Evolutionary conservation across 1,140 invertebrate species (phyloP).

Genomic region (Lethrus apterus): DNA sequence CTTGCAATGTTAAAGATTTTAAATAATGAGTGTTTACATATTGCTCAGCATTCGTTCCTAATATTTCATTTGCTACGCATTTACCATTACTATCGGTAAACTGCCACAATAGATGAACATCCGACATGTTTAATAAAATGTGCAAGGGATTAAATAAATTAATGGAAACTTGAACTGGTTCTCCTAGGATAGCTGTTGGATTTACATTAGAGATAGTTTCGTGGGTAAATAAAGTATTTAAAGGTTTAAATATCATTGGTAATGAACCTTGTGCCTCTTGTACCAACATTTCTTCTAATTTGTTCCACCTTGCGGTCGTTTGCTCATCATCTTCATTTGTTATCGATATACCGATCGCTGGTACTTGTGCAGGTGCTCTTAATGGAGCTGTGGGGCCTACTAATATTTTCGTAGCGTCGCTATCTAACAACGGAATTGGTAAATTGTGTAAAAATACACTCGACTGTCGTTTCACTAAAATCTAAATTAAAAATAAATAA

Average conservation of each 20-base stretch:
- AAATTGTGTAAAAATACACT: slow-evolving; percentile 48
- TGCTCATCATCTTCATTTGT: slow-evolving; percentile 34
- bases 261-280: slow-evolving; percentile 59
- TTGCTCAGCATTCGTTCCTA: slow-evolving; percentile 34
- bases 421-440: slow-evolving; percentile 61
- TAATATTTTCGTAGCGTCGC: slow-evolving; percentile 58
- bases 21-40: slow-evolving; percentile 42
- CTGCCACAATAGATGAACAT: slow-evolving; percentile 75
- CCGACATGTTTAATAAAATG: slow-evolving; percentile 61
- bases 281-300: slow-evolving; percentile 72
- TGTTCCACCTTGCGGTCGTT: slow-evolving; percentile 52
- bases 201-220: slow-evolving; percentile 58
- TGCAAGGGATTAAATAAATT: slow-evolving; percentile 74
- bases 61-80: slow-evolving; percentile 33
- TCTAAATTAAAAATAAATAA: slow-evolving; percentile 24
- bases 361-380: slow-evolving; percentile 41
- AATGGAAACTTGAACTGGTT: slow-evolving; percentile 73
- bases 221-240: slow-evolving; percentile 58
- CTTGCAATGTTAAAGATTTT: slow-evolving; percentile 37
- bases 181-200: slow-evolving; percentile 66
- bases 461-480: slow-evolving; percentile 44
- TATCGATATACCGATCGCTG: slow-evolving; percentile 40
- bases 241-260: slow-evolving; percentile 72
- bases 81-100: slow-evolving; percentile 48
- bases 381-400: slow-evolving; percentile 49